A percentile compares a stretch with the other conserved stretches of the same genome.
Evolutionary conservation across 2,113 vertebrate genomes (phyloP).

Genomic region (Centrocercus urophasianus): DNA sequence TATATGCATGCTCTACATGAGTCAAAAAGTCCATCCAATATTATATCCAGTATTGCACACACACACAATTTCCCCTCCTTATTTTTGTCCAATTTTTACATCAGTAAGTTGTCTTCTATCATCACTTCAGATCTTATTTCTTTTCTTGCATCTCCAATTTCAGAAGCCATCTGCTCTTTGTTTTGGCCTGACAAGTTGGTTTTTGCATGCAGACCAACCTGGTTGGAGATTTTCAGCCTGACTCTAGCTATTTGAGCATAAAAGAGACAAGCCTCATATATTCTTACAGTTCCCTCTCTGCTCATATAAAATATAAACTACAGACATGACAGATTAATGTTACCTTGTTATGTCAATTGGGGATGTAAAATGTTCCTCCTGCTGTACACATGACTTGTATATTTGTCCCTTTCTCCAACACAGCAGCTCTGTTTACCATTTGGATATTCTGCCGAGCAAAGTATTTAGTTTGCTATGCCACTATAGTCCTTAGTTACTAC

Average conservation of each 20-base stretch:
- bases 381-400: neutral
- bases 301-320: conserved; percentile 64
- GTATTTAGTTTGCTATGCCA: neutral
- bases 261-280: conserved; percentile 59
- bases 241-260: conserved; percentile 8
- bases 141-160: neutral
- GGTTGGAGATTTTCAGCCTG: conserved; percentile 42
- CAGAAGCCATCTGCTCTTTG: conserved; percentile 18
- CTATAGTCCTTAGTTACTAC: neutral
- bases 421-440: neutral
- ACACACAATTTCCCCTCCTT: neutral
- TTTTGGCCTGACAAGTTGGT: neutral
- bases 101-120: neutral
- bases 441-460: neutral
- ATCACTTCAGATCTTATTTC: conserved; percentile 9
- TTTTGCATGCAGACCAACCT: conserved; percentile 39
- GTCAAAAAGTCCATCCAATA: neutral
- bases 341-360: neutral
- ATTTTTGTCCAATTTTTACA: conserved; percentile 36
- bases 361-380: neutral
- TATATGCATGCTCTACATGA: neutral
- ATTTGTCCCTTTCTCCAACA: neutral
- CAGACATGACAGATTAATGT: neutral
- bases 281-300: conserved; percentile 42
- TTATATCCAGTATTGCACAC: neutral